Evolutionary conservation across 37 sponge, comb jelly and placozoan genomes (phyloP).

Genomic region (Tethya wilhelma): DNA sequence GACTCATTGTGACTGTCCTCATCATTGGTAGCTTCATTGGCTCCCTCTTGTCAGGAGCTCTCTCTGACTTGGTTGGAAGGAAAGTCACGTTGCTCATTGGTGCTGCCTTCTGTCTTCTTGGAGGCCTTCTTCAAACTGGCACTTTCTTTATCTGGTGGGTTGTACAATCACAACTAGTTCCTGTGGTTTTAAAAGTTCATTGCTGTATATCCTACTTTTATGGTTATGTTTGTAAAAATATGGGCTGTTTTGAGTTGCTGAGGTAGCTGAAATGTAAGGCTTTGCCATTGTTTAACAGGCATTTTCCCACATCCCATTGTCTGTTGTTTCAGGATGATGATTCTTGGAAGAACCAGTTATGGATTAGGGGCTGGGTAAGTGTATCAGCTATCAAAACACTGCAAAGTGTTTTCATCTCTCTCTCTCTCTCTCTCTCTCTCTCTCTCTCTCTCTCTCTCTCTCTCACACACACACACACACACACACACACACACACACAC

Average conservation of each 20-base stretch:
- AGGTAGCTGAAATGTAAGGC: background rate
- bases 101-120: conserved; percentile 49
- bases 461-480: no score
- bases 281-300: background rate
- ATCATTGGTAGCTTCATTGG: background rate
- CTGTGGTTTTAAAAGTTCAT: background rate
- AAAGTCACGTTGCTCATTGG: conserved; percentile 62
- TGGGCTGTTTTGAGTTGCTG: background rate
- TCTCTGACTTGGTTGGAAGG: conserved; percentile 67
- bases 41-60: conserved; percentile 23
- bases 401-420: no score
- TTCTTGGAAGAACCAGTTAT: conserved; percentile 52
- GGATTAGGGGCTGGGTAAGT: conserved; percentile 75
- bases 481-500: no score
- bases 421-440: no score
- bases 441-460: no score
- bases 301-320: no score
- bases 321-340: conserved; percentile 54
- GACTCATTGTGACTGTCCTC: background rate
- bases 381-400: background rate
- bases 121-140: conserved; percentile 56
- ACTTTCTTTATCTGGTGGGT: conserved; percentile 71
- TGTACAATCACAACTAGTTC: background rate
- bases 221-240: conserved; percentile 1
- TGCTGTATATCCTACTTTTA: background rate